phyloP scores from a whole-genome alignment of 2,888 invertebrate genomes.

The Diarsia mendica region DNA sequence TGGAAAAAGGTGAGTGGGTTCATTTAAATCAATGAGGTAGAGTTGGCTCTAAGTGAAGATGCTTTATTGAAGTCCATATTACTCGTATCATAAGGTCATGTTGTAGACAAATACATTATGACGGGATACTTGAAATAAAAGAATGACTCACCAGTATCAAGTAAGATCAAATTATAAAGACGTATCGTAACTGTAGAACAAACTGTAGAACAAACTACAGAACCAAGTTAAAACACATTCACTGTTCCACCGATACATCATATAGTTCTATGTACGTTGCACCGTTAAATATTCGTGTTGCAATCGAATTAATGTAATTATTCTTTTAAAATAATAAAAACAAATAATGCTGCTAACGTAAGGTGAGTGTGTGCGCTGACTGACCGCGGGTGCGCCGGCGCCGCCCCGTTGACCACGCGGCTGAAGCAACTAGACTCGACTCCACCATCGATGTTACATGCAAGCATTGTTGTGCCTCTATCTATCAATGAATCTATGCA shows the following conservation, averaged over 20 bases:
- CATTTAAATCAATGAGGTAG: neutral
- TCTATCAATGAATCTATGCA: slow-evolving; percentile 83
- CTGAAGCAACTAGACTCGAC: slow-evolving; percentile 78
- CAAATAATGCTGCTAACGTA: slow-evolving; percentile 69
- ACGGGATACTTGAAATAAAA: neutral
- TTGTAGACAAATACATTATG: neutral
- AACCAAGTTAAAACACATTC: slow-evolving; percentile 54
- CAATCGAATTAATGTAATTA: slow-evolving; percentile 34
- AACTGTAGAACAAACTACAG: slow-evolving; percentile 48
- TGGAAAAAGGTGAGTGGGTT: neutral
- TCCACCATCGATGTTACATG: slow-evolving; percentile 81
- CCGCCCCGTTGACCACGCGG: slow-evolving; percentile 82
- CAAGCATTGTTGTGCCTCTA: slow-evolving; percentile 85
- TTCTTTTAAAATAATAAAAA: slow-evolving; percentile 53
- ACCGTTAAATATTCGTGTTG: slow-evolving; percentile 47
- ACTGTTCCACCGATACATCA: slow-evolving; percentile 61
- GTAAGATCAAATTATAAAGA: slow-evolving; percentile 45
- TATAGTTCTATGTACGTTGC: slow-evolving; percentile 23
- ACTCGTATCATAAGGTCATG: too few species aligned
- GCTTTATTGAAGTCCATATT: neutral
- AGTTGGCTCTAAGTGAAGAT: neutral
- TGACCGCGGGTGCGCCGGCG: slow-evolving; percentile 77
- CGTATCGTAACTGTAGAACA: slow-evolving; percentile 54
- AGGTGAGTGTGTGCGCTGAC: slow-evolving; percentile 73
- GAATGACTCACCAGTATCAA: slow-evolving; percentile 49